Evolutionary conservation across 2,888 invertebrate genomes (phyloP).

Genomic region (Pachydiplax longipennis): DNA sequence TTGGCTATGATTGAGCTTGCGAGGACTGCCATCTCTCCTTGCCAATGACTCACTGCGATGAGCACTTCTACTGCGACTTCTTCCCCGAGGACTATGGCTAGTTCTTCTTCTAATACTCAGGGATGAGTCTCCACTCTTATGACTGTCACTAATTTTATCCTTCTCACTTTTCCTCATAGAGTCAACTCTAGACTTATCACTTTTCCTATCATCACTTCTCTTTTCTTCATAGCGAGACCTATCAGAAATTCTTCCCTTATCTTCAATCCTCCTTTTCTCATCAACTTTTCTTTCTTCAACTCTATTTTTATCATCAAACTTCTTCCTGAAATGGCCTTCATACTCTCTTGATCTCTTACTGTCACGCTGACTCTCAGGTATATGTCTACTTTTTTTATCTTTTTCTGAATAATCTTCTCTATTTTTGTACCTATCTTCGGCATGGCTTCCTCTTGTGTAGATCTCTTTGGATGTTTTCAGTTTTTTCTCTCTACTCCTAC

Average conservation of each 20-base stretch:
- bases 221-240: slow-evolving; percentile 48
- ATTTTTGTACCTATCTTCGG: slow-evolving; percentile 2
- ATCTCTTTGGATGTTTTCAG: slow-evolving; percentile 46
- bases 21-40: slow-evolving; percentile 50
- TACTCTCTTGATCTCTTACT: slow-evolving; percentile 18
- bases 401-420: slow-evolving; percentile 6
- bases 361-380: slow-evolving; percentile 1
- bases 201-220: slow-evolving; percentile 49
- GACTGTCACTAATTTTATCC: neutral
- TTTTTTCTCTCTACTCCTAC: slow-evolving; percentile 52
- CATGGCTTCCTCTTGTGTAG: neutral
- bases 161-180: neutral
- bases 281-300: slow-evolving; percentile 34
- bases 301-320: slow-evolving; percentile 33
- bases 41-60: slow-evolving; percentile 20
- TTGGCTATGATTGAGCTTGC: slow-evolving; percentile 52
- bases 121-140: neutral
- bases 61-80: slow-evolving; percentile 41
- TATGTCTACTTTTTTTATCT: slow-evolving; percentile 6
- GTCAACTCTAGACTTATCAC: slow-evolving; percentile 47
- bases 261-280: slow-evolving; percentile 45
- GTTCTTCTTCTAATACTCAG: neutral
- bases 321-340: slow-evolving; percentile 32
- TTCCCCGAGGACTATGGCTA: slow-evolving; percentile 44
- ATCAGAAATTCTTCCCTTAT: slow-evolving; percentile 8